Evolutionary conservation across 2,888 invertebrate genomes (phyloP).

Genomic region (Choreutis nemorana): DNA sequence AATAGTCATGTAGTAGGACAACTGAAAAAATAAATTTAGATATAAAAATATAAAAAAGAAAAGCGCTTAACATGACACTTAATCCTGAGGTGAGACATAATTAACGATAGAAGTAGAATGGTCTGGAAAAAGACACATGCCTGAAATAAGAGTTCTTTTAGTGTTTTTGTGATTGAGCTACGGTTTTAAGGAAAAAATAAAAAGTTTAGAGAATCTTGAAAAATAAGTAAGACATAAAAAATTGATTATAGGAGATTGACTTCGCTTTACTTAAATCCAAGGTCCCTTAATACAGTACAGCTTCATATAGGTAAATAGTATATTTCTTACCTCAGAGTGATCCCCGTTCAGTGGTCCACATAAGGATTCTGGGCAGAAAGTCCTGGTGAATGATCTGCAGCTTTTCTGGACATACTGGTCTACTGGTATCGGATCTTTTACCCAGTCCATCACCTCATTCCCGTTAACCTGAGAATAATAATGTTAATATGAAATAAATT

Average conservation of each 20-base stretch:
- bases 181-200: no score
- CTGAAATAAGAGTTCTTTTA: no score
- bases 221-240: neutral
- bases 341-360: slow-evolving; percentile 20
- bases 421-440: slow-evolving; percentile 50
- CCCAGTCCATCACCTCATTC: slow-evolving; percentile 58
- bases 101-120: no score
- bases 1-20: slow-evolving; percentile 40
- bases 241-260: no score
- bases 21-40: slow-evolving; percentile 14
- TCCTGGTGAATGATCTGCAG: slow-evolving; percentile 14
- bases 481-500: no score
- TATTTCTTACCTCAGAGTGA: slow-evolving; percentile 20
- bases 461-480: slow-evolving; percentile 41
- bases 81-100: neutral
- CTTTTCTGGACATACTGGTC: slow-evolving; percentile 21
- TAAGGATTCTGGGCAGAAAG: slow-evolving; percentile 12
- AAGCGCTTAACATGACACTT: neutral
- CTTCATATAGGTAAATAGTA: neutral
- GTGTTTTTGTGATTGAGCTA: no score
- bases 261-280: neutral
- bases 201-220: no score
- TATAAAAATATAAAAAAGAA: no score
- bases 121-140: no score
- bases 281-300: neutral